Percentiles rank a stretch among this genome's conserved stretches.
These are phyloP conservation scores for Phalloptychus januarius DNA, from an alignment of 2,797 vertebrate species.

Conservation along the genomic window DNA sequence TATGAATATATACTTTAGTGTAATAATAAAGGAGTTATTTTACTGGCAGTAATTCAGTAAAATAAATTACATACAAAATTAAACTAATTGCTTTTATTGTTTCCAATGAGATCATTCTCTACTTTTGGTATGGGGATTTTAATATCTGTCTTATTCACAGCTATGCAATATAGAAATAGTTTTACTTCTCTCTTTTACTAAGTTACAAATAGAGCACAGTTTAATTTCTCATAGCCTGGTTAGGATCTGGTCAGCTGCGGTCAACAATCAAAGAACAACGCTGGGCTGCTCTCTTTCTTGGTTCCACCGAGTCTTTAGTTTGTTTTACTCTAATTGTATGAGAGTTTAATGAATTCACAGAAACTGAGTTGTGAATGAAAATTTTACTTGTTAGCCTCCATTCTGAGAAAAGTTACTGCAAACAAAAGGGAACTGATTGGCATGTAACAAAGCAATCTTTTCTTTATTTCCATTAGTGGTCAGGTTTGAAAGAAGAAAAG, in stretches of 20 bases:
- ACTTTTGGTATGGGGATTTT: not conserved
- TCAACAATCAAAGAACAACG: constrained; percentile 23
- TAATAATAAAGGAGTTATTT: constrained; percentile 2
- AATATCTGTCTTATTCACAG: not conserved
- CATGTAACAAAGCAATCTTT: constrained; percentile 54
- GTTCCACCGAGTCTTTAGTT: not conserved
- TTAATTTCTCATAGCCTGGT: constrained; percentile 14
- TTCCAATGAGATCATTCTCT: not conserved
- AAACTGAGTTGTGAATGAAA: constrained; percentile 28
- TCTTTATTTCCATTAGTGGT: constrained; percentile 60
- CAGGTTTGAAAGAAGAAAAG: constrained; percentile 6
- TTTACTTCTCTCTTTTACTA: not conserved
- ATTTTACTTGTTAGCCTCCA: constrained; percentile 27
- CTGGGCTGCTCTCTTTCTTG: constrained; percentile 8
- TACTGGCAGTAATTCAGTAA: constrained; percentile 31
- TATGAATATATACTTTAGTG: not conserved
- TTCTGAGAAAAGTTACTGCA: constrained; percentile 30
- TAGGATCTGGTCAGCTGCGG: not conserved
- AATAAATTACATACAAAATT: constrained; percentile 21
- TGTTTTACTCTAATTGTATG: constrained; percentile 21
- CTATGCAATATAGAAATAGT: too few species aligned
- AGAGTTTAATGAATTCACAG: constrained; percentile 3
- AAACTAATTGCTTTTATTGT: constrained; percentile 13
- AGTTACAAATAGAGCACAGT: not conserved
- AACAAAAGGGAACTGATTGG: constrained; percentile 39